Evolutionary conservation across 1,140 invertebrate genomes (phyloP), one percentile per base, ranked within the genome.

Genomic region (Saxidomus purpurata): DNA sequence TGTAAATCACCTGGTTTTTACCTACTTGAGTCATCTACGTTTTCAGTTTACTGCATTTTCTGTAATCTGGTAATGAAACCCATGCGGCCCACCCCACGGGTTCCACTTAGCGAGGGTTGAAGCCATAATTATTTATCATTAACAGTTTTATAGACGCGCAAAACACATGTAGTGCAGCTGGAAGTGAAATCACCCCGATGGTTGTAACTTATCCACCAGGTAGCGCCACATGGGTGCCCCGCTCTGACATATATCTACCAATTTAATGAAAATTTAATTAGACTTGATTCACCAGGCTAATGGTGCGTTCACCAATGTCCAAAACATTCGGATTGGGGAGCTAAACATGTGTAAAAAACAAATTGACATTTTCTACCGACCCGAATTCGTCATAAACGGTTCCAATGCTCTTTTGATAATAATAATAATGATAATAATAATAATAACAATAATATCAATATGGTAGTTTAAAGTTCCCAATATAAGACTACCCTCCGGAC

Each of bases 81-180:
- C 61, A 25, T 31, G 11, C 61, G 61, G 61, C 28, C 61, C 61
- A 11, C 61, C 61, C 19, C 61, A 67, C 28, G 61, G 61, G 61
- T 36, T 36, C 28, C 28, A 67, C 17, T 67, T 67, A 67, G 61
- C 28, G 28, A 28, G 28, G 4, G 3, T 25, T 31, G n/a, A 67
- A 9, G 6, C 28, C 9, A 8, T 31, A 67, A 67, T 67, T 31
- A 67, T 67, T 31, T 67, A 31, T 67, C 61, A 67, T 67, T 67
- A 31, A 31, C 31, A 28, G 19, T 11, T 67, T 67, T 36, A 6
- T 31, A 67, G 28, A 67, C 61, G 31, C 31, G 6, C n/a, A 67
- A 67, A 67, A 67, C 61, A 67, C 61, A 67, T 67, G 61, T 31
- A 67, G 11, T 22, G 8, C 61, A 67, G n/a, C 19, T 67, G 61